Percentiles rank a stretch among this genome's conserved stretches.
Conservation (phyloP, 2,113 vertebrate species). For the Merops nubicus region DNA sequence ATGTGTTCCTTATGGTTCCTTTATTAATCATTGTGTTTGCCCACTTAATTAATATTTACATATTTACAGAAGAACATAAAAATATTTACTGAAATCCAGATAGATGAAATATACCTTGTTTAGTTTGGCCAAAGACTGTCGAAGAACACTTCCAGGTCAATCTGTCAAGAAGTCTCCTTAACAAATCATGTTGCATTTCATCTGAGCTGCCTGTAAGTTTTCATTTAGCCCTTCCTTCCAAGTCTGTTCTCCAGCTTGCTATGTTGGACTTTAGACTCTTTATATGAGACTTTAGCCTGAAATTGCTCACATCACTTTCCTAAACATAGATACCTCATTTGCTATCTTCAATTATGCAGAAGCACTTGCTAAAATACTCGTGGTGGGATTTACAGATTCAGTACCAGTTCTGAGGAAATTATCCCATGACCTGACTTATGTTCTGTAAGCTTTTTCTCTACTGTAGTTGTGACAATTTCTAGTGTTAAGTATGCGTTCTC, state of each 20-base stretch:
- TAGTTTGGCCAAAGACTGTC: neutral
- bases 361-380: neutral
- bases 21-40: neutral
- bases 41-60: neutral
- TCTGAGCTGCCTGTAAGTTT: neutral
- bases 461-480: neutral
- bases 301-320: neutral
- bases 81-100: neutral
- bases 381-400: neutral
- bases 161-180: neutral
- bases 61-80: neutral
- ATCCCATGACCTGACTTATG: neutral
- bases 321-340: neutral
- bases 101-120: neutral
- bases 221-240: neutral
- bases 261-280: neutral
- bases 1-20: neutral
- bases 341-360: neutral
- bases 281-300: neutral
- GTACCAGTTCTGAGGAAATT: neutral
- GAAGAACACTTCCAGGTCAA: neutral
- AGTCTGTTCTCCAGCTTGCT: neutral
- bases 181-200: neutral
- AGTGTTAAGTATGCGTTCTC: neutral
- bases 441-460: neutral